A percentile compares a stretch with the other conserved stretches of the same genome.
Conservation (phyloP, 1,140 invertebrate species). For the Dreissena rostriformis region DNA sequence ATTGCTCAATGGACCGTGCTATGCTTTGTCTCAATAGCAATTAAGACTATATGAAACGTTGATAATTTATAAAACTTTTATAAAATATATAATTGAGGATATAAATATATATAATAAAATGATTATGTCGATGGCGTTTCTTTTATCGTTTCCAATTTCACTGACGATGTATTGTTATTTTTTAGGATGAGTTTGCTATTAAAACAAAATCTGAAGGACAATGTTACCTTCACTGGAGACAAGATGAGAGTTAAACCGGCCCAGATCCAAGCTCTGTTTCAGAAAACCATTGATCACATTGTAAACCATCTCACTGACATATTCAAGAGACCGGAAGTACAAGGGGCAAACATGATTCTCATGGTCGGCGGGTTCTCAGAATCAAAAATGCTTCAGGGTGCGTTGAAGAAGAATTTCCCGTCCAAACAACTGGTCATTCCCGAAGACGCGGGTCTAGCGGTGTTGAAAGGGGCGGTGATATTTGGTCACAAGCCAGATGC, state of each 20-base stretch:
- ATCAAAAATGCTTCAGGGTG: conserved; percentile 56
- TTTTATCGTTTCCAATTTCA: neutral
- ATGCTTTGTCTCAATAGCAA: neutral
- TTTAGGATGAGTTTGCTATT: neutral
- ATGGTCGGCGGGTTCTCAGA: conserved; percentile 68
- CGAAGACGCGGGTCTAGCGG: conserved; percentile 58
- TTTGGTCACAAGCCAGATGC: conserved; percentile 62
- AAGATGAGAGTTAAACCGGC: conserved; percentile 56
- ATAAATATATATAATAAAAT: too few species aligned
- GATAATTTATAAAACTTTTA: too few species aligned
- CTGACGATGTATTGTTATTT: conserved; percentile 1
- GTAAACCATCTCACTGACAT: conserved; percentile 53
- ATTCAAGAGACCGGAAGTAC: conserved; percentile 9
- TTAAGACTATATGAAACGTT: neutral
- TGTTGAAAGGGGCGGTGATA: conserved; percentile 67
- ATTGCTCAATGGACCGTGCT: neutral
- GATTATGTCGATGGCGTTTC: too few species aligned
- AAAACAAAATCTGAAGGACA: conserved; percentile 25
- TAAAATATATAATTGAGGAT: too few species aligned
- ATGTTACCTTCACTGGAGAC: conserved; percentile 56
- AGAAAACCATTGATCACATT: conserved; percentile 50
- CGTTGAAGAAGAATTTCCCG: conserved; percentile 50
- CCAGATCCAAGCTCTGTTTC: conserved; percentile 50
- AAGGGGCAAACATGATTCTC: conserved; percentile 35
- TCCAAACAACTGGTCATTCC: conserved; percentile 57